A percentile compares a stretch with the other conserved stretches of the same genome.
Conservation (phyloP, 2,888 invertebrate genomes). For the Brenthis ino region DNA sequence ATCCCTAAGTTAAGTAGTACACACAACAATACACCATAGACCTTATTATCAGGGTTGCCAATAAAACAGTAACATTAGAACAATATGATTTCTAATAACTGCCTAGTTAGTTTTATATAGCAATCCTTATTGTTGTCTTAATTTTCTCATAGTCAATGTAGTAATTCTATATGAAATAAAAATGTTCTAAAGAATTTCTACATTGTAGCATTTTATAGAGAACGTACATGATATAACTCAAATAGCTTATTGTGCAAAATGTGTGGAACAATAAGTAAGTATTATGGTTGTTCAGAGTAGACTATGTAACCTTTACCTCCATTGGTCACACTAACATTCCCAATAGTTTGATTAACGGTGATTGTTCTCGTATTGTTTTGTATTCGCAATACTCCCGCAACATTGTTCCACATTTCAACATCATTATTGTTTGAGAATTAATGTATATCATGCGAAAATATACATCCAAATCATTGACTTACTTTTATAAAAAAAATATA, state of each 20-base stretch:
- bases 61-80: too few species aligned
- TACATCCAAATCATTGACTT: background rate
- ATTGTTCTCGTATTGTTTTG: conserved; percentile 55
- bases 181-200: too few species aligned
- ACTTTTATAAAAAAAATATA: too few species aligned
- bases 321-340: conserved; percentile 39
- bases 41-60: too few species aligned
- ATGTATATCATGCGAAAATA: conserved; percentile 13
- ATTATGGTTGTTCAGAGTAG: conserved; percentile 17
- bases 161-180: too few species aligned
- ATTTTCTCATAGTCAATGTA: too few species aligned
- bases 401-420: conserved; percentile 50
- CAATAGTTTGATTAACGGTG: conserved; percentile 44
- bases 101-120: too few species aligned
- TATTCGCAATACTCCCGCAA: conserved; percentile 54
- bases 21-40: too few species aligned
- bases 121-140: too few species aligned
- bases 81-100: too few species aligned
- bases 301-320: conserved; percentile 35
- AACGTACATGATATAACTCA: conserved; percentile 9
- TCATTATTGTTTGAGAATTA: conserved; percentile 4
- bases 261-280: conserved; percentile 11
- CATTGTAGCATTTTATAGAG: conserved; percentile 1
- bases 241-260: conserved; percentile 23
- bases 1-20: too few species aligned